Base-by-base conservation (phyloP, 2,113 vertebrate genomes). In the Oceanodroma tethys region DNA sequence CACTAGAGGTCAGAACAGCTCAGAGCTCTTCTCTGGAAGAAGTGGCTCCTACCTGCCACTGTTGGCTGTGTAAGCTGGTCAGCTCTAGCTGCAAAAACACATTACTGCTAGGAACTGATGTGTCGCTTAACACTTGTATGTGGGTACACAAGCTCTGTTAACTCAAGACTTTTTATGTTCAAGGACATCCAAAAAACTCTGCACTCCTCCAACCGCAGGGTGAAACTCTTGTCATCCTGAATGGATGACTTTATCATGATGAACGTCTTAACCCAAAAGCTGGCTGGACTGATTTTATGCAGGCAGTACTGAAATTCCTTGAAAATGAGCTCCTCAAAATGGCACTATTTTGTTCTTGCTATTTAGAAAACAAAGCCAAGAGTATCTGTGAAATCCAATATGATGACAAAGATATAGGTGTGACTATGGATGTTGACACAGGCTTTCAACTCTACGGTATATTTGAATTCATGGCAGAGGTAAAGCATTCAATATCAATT, bases 401-500 rank as follows among this genome's bases (percentile, higher is more conserved):
- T 52, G 95, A 93, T 5, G 68, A 91, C 79, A 97, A 95, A 66
- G 90, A 65, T 38, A 20, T 97, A 56, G 59, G 73, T 71, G 27
- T 97, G 78, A 68, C 66, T 60, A 3, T 97, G 86, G 95, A 81
- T 73, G 67, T 91, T 78, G 62, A 80, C 62, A 73, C 40, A 53
- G 32, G 60, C 75, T 81, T 92, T 74, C 83, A 94, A 2, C n/a
- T 73, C 34, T 48, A 21, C 30, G 91, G 84, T 38, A 6, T 20
- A 9, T 94, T 97, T 93, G 84, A 93, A 67, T 66, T 98, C 13
- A 38, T 66, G 72, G 91, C 94, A 88, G 96, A 96, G 71, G 52
- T 97, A 48, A 95, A 95, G 14, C 98, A 98, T 81, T 97, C 97
- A 21, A 8, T 97, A 87, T 52, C 89, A 48, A 3, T 86, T 60